phyloP scores from a whole-genome alignment of 2,888 invertebrate species.

The Callyntrura sp. region DNA sequence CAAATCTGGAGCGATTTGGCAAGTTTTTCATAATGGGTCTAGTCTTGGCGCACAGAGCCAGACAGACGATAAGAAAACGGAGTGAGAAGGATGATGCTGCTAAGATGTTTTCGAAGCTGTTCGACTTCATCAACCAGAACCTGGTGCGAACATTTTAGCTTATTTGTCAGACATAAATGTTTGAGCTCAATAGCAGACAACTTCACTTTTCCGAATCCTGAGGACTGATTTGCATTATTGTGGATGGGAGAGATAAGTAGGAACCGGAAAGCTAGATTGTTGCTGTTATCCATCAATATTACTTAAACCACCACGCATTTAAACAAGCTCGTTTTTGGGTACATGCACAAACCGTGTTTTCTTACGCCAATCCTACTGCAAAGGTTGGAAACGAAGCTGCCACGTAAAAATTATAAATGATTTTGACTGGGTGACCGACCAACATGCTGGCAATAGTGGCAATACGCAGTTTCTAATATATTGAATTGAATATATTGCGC shows the following conservation, averaged over 20 bases:
- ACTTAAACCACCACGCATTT: too few species aligned
- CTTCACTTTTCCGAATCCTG: constrained; percentile 34
- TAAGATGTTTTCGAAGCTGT: too few species aligned
- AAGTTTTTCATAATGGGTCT: constrained; percentile 76
- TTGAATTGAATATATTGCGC: too few species aligned
- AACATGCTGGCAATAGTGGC: too few species aligned
- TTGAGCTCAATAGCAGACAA: constrained; percentile 34
- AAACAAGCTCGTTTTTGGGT: too few species aligned
- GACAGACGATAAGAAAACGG: neutral
- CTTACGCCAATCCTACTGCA: too few species aligned
- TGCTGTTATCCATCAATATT: too few species aligned
- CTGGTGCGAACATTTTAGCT: constrained; percentile 2
- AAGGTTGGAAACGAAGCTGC: too few species aligned
- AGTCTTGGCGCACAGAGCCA: constrained; percentile 9
- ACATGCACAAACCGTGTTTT: too few species aligned
- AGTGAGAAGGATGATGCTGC: neutral
- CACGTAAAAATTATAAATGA: neutral
- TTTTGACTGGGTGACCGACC: neutral
- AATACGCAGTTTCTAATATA: too few species aligned
- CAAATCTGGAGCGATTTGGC: constrained; percentile 82
- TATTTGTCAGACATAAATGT: constrained; percentile 58
- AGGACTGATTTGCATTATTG: constrained; percentile 53
- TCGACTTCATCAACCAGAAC: neutral
- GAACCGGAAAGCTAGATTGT: neutral
- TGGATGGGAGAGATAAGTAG: neutral